Percentiles rank a stretch among this genome's conserved stretches.
phyloP scores from a whole-genome alignment of 2,797 vertebrate species.

The Columba guinea region DNA sequence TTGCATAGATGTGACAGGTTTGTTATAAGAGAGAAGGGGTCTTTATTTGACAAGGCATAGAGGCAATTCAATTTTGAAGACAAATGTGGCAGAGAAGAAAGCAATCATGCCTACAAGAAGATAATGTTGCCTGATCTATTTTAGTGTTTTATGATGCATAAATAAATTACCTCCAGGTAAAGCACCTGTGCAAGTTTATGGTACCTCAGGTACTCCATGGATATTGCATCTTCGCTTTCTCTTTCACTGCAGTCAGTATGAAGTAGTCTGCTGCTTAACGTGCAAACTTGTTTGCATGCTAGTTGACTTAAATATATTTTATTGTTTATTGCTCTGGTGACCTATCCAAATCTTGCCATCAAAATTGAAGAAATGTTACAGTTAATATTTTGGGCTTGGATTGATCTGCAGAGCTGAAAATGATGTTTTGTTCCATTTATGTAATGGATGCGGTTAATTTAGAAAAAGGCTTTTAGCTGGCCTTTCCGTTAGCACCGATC shows the following conservation, averaged over 20 bases:
- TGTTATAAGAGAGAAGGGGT: neutral
- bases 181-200: neutral
- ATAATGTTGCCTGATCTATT: neutral
- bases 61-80: neutral
- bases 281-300: neutral
- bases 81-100: neutral
- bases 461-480: neutral
- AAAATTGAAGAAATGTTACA: neutral
- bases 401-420: neutral
- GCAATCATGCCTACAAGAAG: neutral
- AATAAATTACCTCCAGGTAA: neutral
- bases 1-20: neutral
- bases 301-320: neutral
- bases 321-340: neutral
- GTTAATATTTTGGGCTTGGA: neutral
- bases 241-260: neutral
- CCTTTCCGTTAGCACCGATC: neutral
- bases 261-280: neutral
- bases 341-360: neutral
- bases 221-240: rapidly evolving
- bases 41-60: neutral
- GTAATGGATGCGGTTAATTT: neutral
- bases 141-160: neutral
- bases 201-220: neutral
- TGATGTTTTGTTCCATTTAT: neutral